A percentile compares a stretch with the other conserved stretches of the same genome.
These are phyloP conservation scores for Dinocampus coccinellae DNA, from an alignment of 2,888 invertebrate species.

Conservation along the genomic window DNA sequence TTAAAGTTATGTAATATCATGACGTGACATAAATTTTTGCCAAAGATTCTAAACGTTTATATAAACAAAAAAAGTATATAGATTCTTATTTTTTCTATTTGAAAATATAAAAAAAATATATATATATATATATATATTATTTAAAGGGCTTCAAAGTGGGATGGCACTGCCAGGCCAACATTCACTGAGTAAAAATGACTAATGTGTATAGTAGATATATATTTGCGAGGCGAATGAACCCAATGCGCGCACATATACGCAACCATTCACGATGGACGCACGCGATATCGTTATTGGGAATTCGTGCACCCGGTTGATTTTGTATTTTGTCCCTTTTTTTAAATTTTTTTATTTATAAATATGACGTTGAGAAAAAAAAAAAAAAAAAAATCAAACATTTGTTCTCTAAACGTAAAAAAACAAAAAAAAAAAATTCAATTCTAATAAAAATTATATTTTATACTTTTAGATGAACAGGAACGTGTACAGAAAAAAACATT, in stretches of 20 bases:
- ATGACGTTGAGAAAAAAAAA: constrained; percentile 21
- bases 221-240: constrained; percentile 23
- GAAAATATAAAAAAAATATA: background rate
- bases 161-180: constrained; percentile 41
- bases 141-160: constrained; percentile 17
- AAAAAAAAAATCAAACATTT: too few species aligned
- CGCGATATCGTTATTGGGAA: constrained; percentile 39
- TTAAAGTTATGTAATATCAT: constrained; percentile 38
- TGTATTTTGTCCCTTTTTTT: constrained; percentile 18
- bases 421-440: too few species aligned
- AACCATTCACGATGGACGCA: constrained; percentile 36
- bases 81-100: background rate
- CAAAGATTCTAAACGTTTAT: background rate
- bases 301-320: constrained; percentile 27
- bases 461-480: constrained; percentile 93
- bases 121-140: constrained; percentile 15
- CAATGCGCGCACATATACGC: constrained; percentile 32
- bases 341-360: too few species aligned
- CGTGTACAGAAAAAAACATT: constrained; percentile 99
- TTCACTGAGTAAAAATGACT: constrained; percentile 20
- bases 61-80: background rate
- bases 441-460: background rate
- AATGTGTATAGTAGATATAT: constrained; percentile 2
- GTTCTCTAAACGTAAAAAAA: too few species aligned
- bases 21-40: constrained; percentile 15